A percentile compares a stretch with the other conserved stretches of the same genome.
Conservation (phyloP, 1,140 invertebrate species). For the Neotoxoptera formosana region DNA sequence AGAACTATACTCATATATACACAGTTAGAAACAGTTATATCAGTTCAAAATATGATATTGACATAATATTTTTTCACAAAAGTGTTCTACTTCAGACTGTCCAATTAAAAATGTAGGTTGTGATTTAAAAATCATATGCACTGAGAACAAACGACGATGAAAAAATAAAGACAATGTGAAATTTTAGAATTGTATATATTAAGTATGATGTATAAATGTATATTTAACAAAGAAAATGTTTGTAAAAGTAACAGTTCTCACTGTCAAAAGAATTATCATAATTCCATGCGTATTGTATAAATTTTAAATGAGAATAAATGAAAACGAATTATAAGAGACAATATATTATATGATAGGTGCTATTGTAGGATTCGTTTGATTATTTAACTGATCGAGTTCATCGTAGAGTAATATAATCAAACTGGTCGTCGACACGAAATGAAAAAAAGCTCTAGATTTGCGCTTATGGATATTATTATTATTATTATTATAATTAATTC, state of each 20-base stretch:
- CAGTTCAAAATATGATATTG: no score
- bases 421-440: not conserved
- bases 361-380: not conserved
- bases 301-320: not conserved
- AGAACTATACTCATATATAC: no score
- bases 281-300: no score
- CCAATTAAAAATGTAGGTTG: no score
- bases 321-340: not conserved
- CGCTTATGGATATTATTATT: not conserved
- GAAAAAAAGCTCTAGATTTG: not conserved
- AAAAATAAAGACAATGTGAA: not conserved
- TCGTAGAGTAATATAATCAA: not conserved
- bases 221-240: not conserved
- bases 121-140: not conserved
- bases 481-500: not conserved
- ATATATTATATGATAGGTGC: not conserved
- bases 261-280: no score
- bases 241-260: not conserved
- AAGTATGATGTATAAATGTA: no score
- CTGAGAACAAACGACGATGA: not conserved
- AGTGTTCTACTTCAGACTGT: no score
- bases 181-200: no score
- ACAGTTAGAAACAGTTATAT: no score
- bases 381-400: no score
- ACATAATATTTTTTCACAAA: no score